A percentile compares a stretch with the other conserved stretches of the same genome.
phyloP scores from a whole-genome alignment of 2,888 invertebrate species.

The Philaethria dido region DNA sequence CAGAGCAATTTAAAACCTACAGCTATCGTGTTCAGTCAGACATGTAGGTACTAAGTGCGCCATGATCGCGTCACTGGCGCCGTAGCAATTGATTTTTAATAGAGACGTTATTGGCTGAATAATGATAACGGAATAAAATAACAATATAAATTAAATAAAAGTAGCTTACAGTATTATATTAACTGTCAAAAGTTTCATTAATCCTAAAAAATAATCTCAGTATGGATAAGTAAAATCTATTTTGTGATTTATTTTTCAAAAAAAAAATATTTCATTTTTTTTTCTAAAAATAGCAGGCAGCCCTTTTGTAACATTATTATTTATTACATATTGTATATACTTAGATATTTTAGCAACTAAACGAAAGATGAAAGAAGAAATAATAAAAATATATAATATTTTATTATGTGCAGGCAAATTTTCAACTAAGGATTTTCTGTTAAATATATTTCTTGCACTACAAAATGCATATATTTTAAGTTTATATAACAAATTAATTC shows the following conservation, averaged over 20 bases:
- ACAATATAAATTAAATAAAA: background rate
- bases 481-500: no score
- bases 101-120: constrained; percentile 1
- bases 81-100: constrained; percentile 15
- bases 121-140: background rate
- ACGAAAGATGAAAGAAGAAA: no score
- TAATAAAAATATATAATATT: background rate
- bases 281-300: no score
- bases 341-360: no score
- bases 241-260: no score
- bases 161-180: background rate
- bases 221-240: no score
- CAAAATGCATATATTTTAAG: no score
- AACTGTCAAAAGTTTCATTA: background rate
- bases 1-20: constrained; percentile 4
- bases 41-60: background rate
- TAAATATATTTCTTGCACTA: background rate
- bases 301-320: no score
- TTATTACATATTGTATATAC: no score
- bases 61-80: constrained; percentile 13
- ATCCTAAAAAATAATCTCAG: background rate
- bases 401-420: background rate
- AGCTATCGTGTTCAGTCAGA: background rate
- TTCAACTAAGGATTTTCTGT: background rate
- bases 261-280: no score